Evolutionary conservation across 1,140 invertebrate species (phyloP).

Genomic region (Macrobrachium nipponense): DNA sequence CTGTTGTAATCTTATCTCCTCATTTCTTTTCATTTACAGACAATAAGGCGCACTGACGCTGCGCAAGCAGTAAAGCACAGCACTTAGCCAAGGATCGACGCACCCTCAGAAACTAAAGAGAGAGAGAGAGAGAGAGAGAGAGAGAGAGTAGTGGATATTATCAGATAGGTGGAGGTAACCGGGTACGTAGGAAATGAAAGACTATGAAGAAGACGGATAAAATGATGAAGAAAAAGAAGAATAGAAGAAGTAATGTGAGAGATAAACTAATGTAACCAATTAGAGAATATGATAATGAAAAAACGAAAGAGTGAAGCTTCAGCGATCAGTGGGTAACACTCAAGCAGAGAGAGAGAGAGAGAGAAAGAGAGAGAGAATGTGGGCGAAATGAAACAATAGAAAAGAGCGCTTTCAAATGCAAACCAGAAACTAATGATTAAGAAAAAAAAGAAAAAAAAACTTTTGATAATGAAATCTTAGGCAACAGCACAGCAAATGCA

Average conservation of each 20-base stretch:
- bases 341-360: not conserved
- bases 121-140: constrained; percentile 30
- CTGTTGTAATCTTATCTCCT: no score
- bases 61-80: not conserved
- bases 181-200: not conserved
- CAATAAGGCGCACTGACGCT: no score
- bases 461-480: no score
- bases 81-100: not conserved
- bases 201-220: not conserved
- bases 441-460: no score
- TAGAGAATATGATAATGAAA: not conserved
- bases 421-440: no score
- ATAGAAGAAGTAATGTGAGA: not conserved
- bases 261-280: not conserved
- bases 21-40: no score
- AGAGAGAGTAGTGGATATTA: constrained; percentile 8
- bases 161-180: not conserved
- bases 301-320: not conserved
- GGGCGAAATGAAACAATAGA: not conserved
- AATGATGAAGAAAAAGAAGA: not conserved
- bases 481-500: no score
- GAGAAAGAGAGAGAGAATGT: not conserved
- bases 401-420: not conserved
- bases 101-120: not conserved
- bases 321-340: no score